Percentiles rank a stretch among this genome's conserved stretches.
These are phyloP conservation scores for Calliopsis andreniformis DNA, from an alignment of 1,140 invertebrate species.

Conservation along the genomic window DNA sequence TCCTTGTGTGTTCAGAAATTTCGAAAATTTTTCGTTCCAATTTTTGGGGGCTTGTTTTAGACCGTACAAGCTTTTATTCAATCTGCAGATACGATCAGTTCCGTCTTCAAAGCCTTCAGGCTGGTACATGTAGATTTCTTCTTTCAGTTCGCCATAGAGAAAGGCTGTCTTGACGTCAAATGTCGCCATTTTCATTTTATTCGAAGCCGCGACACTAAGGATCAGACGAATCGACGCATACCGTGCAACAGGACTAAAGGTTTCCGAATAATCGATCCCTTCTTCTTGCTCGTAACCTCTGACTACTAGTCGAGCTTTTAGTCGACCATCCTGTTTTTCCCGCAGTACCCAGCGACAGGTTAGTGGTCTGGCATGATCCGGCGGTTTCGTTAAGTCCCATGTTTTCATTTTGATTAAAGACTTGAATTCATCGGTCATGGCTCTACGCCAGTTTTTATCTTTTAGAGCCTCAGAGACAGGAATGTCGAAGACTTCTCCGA, in stretches of 20 bases:
- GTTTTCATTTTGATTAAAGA: not conserved
- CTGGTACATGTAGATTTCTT: constrained; percentile 8
- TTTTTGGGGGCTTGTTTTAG: constrained; percentile 49
- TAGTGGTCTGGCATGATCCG: not conserved
- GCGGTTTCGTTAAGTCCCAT: not conserved
- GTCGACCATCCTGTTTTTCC: not conserved
- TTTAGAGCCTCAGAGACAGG: not conserved
- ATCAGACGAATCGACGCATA: not conserved
- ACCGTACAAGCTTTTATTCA: constrained; percentile 46
- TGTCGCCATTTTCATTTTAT: not conserved
- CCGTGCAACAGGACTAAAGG: not conserved
- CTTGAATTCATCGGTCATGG: constrained; percentile 1
- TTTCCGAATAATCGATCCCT: not conserved
- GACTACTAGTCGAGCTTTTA: constrained; percentile 9
- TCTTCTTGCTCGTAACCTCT: constrained; percentile 10
- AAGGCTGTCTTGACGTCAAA: constrained; percentile 19
- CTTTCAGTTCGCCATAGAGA: not conserved
- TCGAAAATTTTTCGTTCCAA: constrained; percentile 44
- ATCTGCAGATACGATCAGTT: not conserved
- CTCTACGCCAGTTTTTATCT: not conserved
- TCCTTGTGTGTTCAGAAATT: constrained; percentile 26
- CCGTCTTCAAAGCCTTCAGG: constrained; percentile 16
- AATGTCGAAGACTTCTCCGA: constrained; percentile 15
- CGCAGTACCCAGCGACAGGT: constrained; percentile 8
- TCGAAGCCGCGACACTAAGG: not conserved